Evolutionary conservation across 2,797 vertebrate genomes (phyloP).

Genomic region (Gymnothorax javanicus): DNA sequence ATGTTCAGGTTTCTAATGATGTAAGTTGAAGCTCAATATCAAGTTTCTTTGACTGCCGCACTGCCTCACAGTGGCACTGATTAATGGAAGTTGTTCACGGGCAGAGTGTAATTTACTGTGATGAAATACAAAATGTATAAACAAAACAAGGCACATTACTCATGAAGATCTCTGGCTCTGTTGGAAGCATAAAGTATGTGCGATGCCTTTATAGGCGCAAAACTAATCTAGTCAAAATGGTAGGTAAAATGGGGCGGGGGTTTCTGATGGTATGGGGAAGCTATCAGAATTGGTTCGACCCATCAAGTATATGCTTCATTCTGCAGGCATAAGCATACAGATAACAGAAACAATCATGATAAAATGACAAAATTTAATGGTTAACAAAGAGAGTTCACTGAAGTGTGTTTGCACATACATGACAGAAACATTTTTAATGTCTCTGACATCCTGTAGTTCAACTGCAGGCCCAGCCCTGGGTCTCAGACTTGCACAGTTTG

Average conservation of each 20-base stretch:
- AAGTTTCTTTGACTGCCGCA: not conserved
- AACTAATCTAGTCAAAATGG: too few species aligned
- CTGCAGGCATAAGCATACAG: not conserved
- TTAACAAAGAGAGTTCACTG: not conserved
- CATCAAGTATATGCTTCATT: too few species aligned
- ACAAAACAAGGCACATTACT: not conserved
- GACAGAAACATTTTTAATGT: not conserved
- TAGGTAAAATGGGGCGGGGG: too few species aligned
- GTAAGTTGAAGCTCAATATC: not conserved
- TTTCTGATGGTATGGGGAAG: too few species aligned
- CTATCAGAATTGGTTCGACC: too few species aligned
- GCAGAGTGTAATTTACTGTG: not conserved
- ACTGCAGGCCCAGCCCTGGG: not conserved
- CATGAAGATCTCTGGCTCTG: not conserved
- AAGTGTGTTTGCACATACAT: not conserved
- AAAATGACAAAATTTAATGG: not conserved
- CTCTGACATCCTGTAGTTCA: not conserved
- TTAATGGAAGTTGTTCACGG: not conserved
- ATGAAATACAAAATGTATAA: not conserved
- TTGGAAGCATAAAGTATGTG: too few species aligned
- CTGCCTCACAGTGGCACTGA: not conserved
- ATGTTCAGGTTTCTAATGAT: not conserved
- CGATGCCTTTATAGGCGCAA: too few species aligned
- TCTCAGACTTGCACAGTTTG: not conserved
- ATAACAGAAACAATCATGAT: not conserved